phyloP scores from a whole-genome alignment of 2,888 invertebrate genomes.

The Epirrhoe tristata region DNA sequence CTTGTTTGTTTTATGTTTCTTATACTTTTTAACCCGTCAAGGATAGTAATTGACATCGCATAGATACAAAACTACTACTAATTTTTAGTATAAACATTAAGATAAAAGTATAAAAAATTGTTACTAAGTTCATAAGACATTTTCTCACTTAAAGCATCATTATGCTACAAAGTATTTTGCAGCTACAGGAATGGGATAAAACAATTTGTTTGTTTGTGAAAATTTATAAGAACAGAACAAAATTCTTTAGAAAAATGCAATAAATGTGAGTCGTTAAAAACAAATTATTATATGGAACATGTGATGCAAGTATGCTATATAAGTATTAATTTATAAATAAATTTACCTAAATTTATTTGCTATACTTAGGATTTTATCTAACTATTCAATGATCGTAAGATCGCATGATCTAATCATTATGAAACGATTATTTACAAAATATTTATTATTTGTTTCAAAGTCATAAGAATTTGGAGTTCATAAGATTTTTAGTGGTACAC shows the following conservation, averaged over 20 bases:
- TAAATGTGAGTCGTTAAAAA: slow-evolving; percentile 15
- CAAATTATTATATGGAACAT: slow-evolving; percentile 21
- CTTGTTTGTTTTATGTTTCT: slow-evolving; percentile 48
- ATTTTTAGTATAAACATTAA: slow-evolving; percentile 70
- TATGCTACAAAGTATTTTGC: slow-evolving; percentile 70
- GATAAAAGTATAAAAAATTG: slow-evolving; percentile 72
- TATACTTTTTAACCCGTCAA: slow-evolving; percentile 56
- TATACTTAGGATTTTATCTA: slow-evolving; percentile 59
- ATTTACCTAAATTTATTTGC: slow-evolving; percentile 29
- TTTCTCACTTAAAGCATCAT: slow-evolving; percentile 81
- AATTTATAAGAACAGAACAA: slow-evolving; percentile 39
- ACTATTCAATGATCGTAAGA: slow-evolving; percentile 61
- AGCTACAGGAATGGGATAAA: slow-evolving; percentile 42
- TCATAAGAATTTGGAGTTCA: slow-evolving; percentile 84
- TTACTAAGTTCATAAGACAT: slow-evolving; percentile 82
- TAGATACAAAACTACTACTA: slow-evolving; percentile 69
- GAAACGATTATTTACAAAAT: slow-evolving; percentile 80
- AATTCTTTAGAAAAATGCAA: slow-evolving; percentile 17
- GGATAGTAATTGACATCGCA: slow-evolving; percentile 79
- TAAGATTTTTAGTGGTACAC: slow-evolving; percentile 81
- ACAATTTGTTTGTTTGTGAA: slow-evolving; percentile 8
- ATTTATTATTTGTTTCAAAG: slow-evolving; percentile 77
- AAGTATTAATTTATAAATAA: slow-evolving; percentile 15
- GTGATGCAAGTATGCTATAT: slow-evolving; percentile 23
- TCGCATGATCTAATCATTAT: slow-evolving; percentile 64